Conservation (phyloP, 1,140 invertebrate species). For the Muscidifurax raptorellus region DNA sequence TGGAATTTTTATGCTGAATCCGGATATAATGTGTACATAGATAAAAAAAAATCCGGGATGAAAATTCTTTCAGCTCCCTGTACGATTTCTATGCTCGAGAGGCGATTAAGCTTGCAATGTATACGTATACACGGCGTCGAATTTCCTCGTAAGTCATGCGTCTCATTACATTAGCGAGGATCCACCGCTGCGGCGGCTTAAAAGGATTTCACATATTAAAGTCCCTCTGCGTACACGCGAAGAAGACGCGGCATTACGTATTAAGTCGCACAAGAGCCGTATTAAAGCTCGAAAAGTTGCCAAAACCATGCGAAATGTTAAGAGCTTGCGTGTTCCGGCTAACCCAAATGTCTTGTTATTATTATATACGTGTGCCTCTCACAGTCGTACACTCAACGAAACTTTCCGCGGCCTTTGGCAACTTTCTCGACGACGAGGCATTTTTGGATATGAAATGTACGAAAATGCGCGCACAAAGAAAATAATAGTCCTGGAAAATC, state of each 20-base stretch:
- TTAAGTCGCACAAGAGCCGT: background rate
- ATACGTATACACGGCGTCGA: background rate
- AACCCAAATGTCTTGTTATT: background rate
- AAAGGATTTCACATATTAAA: background rate
- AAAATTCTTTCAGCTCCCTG: background rate
- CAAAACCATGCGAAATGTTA: background rate
- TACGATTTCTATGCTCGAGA: background rate
- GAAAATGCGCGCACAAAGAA: background rate
- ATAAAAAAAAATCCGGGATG: background rate
- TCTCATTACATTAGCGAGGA: background rate
- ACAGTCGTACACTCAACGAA: no score
- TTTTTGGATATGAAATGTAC: background rate
- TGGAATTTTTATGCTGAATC: background rate
- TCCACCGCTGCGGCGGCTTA: background rate
- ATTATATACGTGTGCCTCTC: background rate
- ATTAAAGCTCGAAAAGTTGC: background rate
- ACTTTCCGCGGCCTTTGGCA: no score
- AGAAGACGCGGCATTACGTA: background rate
- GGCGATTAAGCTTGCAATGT: background rate
- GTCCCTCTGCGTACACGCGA: background rate
- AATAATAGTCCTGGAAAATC: background rate
- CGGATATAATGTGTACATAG: background rate
- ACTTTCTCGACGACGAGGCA: no score
- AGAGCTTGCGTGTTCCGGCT: background rate
- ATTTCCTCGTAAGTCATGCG: background rate